Evolutionary conservation across 2,797 vertebrate genomes (phyloP), one percentile per base, ranked within the genome.

Genomic region (Scomberomorus guttatus): DNA sequence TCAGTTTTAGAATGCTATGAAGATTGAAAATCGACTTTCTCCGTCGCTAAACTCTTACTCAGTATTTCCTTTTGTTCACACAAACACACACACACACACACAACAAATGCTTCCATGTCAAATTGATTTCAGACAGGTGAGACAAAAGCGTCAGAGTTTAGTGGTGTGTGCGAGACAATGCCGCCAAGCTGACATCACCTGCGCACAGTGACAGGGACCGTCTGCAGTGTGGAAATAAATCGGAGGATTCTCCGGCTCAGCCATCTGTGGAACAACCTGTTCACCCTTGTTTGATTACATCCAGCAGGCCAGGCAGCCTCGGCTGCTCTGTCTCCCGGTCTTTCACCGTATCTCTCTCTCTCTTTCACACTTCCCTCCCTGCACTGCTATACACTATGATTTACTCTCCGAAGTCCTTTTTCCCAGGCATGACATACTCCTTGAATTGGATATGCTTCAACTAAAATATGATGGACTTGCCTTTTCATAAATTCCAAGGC

Each of bases 261-360:
- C 92, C 93, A 93, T 93, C 91, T 93, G 93, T 91, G 90, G 87
- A 92, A 81, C 89, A 93, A 93, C 90, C 91, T 92, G 90, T 87
- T 90, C 90, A 89, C 81, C 85, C 85, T 84, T 89, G 80, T 93
- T 90, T 92, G 92, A 93, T 92, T 90, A 85, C 87, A 91, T 90
- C 83, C 80, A 87, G 76, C 79, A 65, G 74, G 37, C 77, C 82
- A 54, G 85, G 73, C 83, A 72, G 77, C 75, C 63, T 69, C 48
- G 4, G 65, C 81, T 84, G 58, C 77, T 75, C 39, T 39, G 5
- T 79, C 82, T 85, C 65, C 59, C 15, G 50, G 25, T 83, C 68
- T 70, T 42, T 84, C 75, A 70, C 75, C 9, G 0, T 70, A 27
- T 74, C 69, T 77, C 58, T 46, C 60, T 29, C 60, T 68, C 87